Base-by-base conservation (phyloP, 2,888 invertebrate species). In the Azorinus chamasolen region DNA sequence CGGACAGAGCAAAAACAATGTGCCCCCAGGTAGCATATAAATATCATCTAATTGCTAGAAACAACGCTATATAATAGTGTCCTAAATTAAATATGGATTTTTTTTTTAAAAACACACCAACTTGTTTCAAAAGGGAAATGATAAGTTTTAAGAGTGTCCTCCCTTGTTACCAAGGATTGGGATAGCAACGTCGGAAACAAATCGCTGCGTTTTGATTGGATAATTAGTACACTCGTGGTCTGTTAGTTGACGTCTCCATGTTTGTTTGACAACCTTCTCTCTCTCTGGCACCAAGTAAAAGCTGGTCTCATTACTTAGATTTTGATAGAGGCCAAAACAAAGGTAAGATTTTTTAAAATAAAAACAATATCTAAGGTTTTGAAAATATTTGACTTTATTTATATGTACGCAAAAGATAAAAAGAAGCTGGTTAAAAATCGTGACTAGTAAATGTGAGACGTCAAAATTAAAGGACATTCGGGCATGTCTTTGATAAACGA, bases 181-280 rank as follows among this genome's bases (percentile, higher is more conserved):
- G 70, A 32, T 83, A 76, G 74, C 74, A 76, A 83, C 86, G 81
- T 64, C 55, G 79, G 75, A 71, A 78, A 83, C 66, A 72, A 74
- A 65, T 45, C 69, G 37, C 5, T 50, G 58, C 57, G 48, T 61
- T 78, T 54, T 64, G 20, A 73, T 74, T 72, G 70, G 72, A 27
- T 68, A 46, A 48, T 45, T 32, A 45, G 32, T 55, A 48, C 39
- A 54, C 84, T 83, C 84, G 76, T 75, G 84, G 63, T 65, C 51
- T 62, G 45, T 72, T 45, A 72, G 69, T 77, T 78, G 69, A 79
- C 85, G 81, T 83, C 77, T 79, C 71, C 83, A 73, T 85, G 85
- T 85, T 85, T 85, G 83, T 84, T 54, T 85, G 84, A 83, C 85
- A 83, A 85, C 85, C 74, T 79, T 79, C 48, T 74, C 48, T 53